Conservation (phyloP, 2,113 vertebrate species). For the Sapayoa aenigma region DNA sequence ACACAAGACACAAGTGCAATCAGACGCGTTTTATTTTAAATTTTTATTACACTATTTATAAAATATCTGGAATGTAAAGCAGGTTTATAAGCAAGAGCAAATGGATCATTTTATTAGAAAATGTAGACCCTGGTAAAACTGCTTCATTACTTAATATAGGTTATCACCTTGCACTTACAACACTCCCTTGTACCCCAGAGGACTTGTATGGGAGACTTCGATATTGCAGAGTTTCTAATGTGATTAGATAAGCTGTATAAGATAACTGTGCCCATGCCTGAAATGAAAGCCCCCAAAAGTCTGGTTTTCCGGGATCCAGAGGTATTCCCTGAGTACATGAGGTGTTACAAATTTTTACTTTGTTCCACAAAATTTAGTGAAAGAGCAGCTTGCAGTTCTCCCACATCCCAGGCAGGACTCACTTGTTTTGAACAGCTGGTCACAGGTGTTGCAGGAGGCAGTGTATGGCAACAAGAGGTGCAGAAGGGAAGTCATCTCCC, state of each 20-base stretch:
- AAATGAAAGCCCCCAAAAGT: not conserved
- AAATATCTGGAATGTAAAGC: conserved; percentile 17
- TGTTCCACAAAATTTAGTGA: not conserved
- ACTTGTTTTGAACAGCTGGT: not conserved
- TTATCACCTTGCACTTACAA: not conserved
- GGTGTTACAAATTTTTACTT: not conserved
- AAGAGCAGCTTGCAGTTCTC: not conserved
- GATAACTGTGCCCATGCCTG: not conserved
- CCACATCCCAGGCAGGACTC: not conserved
- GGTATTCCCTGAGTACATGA: not conserved
- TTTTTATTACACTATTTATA: conserved; percentile 41
- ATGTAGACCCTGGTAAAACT: not conserved
- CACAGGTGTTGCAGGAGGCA: not conserved
- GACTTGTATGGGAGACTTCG: not conserved
- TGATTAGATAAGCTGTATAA: not conserved
- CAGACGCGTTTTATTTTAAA: conserved; percentile 67
- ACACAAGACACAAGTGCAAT: not conserved
- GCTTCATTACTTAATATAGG: not conserved
- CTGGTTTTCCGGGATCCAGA: not conserved
- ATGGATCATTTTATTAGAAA: not conserved
- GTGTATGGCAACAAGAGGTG: not conserved
- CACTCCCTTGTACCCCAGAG: not conserved
- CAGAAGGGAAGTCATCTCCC: not conserved
- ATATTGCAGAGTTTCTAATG: not conserved
- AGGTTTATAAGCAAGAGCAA: not conserved